Evolutionary conservation across 2,113 vertebrate species (phyloP), one percentile per base, ranked within the genome.

Genomic region (Brachyhypopomus occidentalis): DNA sequence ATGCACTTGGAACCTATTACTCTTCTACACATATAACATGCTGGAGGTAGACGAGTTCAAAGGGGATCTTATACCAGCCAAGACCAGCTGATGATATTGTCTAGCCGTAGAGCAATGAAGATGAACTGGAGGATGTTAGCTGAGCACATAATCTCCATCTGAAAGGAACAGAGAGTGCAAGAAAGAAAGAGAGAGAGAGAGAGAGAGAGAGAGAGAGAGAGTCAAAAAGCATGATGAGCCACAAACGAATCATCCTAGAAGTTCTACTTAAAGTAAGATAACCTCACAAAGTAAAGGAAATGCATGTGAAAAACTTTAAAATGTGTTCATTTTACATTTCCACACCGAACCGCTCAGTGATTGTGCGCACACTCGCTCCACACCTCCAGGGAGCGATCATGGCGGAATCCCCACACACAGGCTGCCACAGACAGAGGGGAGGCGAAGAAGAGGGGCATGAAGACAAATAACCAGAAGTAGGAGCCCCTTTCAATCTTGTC

Each of bases 91-190:
- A 99, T 99, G 93, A 99, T 99, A 78, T 88, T 87, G 52, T 99
- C 97, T 86, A 99, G 90, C 90, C 94, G 95, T 84, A 99, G 94
- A 81, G 98, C 98, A 88, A 99, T 99, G 92, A 99, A 99, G 92
- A 99, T 99, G 90, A 99, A 99, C 93, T 99, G 98, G 0, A 99
- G 95, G 84, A 99, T 98, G 88, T 99, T 99, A 62, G 99, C 97
- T 4, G 98, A 99, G 87, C 98, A 99, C 88, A 99, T 88, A 82
- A 99, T 97, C 93, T 99, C 98, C 94, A 99, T 90, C 98, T 99
- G 90, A 86, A 87, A 22, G 87, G 19, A 20, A 4, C n/a, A n/a
- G n/a, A n/a, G n/a, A n/a, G n/a, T n/a, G n/a, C n/a, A n/a, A n/a
- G n/a, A n/a, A n/a, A n/a, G n/a, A n/a, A n/a, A 66, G 27, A 30